These are phyloP conservation scores for Capitulum mitella DNA, from an alignment of 2,888 invertebrate genomes.

Conservation along the genomic window DNA sequence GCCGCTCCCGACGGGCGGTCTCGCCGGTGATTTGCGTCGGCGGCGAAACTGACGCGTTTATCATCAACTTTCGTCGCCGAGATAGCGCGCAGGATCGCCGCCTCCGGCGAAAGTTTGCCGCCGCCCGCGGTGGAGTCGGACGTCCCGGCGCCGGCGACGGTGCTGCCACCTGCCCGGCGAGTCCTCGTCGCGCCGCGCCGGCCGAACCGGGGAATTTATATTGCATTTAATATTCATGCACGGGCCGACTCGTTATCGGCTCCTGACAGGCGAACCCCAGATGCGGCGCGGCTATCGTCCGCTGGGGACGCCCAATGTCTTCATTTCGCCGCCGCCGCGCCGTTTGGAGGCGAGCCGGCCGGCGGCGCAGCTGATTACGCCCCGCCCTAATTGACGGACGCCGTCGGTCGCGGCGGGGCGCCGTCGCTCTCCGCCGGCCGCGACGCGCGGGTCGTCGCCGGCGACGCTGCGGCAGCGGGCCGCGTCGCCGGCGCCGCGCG, in stretches of 20 bases:
- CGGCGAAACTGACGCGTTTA: too few relatives aligned
- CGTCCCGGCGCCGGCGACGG: not conserved
- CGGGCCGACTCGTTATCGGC: not conserved
- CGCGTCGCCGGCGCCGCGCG: not conserved
- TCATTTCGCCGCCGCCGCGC: not conserved
- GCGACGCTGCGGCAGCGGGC: not conserved
- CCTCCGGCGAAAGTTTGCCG: too few relatives aligned
- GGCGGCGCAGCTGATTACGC: not conserved
- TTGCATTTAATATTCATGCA: not conserved
- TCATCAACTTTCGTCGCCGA: too few relatives aligned
- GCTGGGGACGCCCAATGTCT: not conserved
- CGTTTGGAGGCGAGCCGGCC: not conserved
- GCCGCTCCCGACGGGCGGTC: too few relatives aligned
- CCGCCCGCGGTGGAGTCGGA: too few relatives aligned
- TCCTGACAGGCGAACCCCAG: not conserved
- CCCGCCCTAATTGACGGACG: not conserved
- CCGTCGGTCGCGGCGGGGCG: not conserved
- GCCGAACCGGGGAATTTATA: not conserved
- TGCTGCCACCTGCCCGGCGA: not conserved
- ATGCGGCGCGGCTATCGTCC: not conserved
- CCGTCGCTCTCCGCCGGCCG: not conserved
- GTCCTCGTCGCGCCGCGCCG: too few relatives aligned
- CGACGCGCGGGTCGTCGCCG: not conserved
- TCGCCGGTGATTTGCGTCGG: too few relatives aligned
- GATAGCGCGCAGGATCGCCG: too few relatives aligned